Evolutionary conservation across 2,797 vertebrate species (phyloP).

Genomic region (Picus viridis): DNA sequence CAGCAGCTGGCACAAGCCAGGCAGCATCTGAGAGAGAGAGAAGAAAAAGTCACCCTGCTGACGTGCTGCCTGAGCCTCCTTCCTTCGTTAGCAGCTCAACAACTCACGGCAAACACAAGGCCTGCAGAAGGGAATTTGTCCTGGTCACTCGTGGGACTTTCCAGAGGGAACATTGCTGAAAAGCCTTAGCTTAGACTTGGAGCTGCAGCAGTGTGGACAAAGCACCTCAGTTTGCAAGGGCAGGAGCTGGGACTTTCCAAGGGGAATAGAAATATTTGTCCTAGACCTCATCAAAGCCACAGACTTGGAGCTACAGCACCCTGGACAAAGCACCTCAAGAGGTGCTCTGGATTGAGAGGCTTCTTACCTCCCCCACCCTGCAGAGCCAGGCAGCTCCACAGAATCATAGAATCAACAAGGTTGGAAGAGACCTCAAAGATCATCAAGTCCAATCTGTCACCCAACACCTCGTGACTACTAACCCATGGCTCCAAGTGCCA

Average conservation of each 20-base stretch:
- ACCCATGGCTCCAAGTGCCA: too few relatives aligned
- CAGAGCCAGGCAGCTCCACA: neutral
- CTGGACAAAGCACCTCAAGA: neutral
- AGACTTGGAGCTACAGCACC: neutral
- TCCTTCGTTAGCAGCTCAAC: neutral
- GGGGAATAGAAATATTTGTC: neutral
- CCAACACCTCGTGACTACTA: too few relatives aligned
- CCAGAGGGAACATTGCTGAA: neutral
- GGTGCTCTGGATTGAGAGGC: accelerated
- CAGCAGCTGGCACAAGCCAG: neutral
- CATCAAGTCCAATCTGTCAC: too few relatives aligned
- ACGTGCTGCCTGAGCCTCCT: neutral
- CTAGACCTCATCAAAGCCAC: neutral
- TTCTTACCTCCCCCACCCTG: neutral
- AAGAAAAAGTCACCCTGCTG: neutral
- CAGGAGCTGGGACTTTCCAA: neutral
- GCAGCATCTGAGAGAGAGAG: neutral
- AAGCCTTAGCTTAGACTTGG: neutral
- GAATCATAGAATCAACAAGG: too few relatives aligned
- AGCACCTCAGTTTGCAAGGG: neutral
- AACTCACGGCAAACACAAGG: neutral
- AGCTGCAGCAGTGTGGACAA: neutral
- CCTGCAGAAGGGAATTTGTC: neutral
- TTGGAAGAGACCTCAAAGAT: too few relatives aligned
- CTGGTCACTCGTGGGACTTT: neutral